A percentile compares a stretch with the other conserved stretches of the same genome.
Evolutionary conservation across 1,140 invertebrate species (phyloP).

Genomic region (Idris sp.): DNA sequence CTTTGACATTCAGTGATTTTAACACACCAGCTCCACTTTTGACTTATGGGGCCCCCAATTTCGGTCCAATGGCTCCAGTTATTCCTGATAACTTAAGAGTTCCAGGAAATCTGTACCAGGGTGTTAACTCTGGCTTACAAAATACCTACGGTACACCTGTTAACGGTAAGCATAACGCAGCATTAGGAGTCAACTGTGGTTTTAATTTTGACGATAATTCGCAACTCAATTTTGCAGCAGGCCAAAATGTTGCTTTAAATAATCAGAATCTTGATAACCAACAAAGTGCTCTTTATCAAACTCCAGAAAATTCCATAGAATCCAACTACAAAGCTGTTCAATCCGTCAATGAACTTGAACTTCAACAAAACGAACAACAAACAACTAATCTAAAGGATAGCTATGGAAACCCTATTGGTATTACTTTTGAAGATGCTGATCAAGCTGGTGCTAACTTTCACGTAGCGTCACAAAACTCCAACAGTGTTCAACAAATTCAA

Average conservation of each 20-base stretch:
- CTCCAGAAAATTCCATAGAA: conserved; percentile 41
- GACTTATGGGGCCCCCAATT: conserved; percentile 75
- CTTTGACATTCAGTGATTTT: conserved; percentile 71
- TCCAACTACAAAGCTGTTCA: conserved; percentile 45
- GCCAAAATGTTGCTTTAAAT: conserved; percentile 9
- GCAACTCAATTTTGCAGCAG: conserved; percentile 24
- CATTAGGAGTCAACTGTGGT: conserved; percentile 62
- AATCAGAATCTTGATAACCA: conserved; percentile 26
- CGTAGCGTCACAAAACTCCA: conserved; percentile 15
- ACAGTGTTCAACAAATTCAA: conserved; percentile 39
- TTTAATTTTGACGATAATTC: conserved; percentile 43
- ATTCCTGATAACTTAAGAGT: conserved; percentile 63
- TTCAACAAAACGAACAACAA: conserved; percentile 64
- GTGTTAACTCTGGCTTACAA: conserved; percentile 52
- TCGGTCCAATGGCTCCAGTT: conserved; percentile 65
- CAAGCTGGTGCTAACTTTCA: conserved; percentile 56
- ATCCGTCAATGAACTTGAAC: conserved; percentile 68
- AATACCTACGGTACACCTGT: conserved; percentile 71
- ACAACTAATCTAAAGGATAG: conserved; percentile 70
- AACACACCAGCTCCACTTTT: conserved; percentile 72
- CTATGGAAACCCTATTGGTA: conserved; percentile 70
- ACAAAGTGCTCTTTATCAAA: conserved; percentile 37
- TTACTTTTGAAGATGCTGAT: conserved; percentile 56
- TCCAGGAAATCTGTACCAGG: conserved; percentile 69
- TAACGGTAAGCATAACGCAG: conserved; percentile 18